Evolutionary conservation across 35 echinoderm and acorn worm genomes (phyloP), one percentile per base, ranked within the genome.

Genomic region (Apostichopus parvimensis): DNA sequence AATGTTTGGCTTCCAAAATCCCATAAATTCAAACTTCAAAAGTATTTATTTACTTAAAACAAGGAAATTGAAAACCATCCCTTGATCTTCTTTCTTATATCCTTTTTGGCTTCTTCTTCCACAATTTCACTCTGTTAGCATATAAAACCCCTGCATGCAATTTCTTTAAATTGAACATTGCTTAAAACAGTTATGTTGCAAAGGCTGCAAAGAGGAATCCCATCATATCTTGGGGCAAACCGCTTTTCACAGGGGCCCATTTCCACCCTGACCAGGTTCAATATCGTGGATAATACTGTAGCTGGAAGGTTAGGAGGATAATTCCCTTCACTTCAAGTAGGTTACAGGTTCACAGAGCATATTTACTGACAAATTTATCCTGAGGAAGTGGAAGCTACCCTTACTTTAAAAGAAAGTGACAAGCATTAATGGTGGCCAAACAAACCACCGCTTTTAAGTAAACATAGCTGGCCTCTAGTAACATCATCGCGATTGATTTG

Each of bases 91-190:
- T 45, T 45, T 45, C 3, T 4, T 45, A 45, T 4, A 4, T 45
- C 3, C 34, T 45, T 45, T 4, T 45, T 3, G 64, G 64, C 64
- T 68, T 11, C 64, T 68, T 68, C 13, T 68, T 18, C 11, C 64
- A 68, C 64, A 68, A 11, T 14, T 68, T 68, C 3, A 68, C 64
- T 68, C 64, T 17, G 6, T 68, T 68, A 68, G 9, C 64, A 68
- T 68, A 4, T 68, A 68, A 17, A 68, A 68, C 79, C 79, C 77
- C 52, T 20, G 79, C 18, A 18, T 82, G 79, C 79, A 82, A 82
- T 82, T 56, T 82, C 34, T 82, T n/a, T 53, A 82, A 82, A 82
- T 82, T 82, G 55, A 82, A 82, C 64, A 17, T 54, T 82, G 28
- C 52, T 18, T 53, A 82, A 82, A 82, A 82, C 5, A 25, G 18